These are phyloP conservation scores for Heteromyza rotundicornis DNA, from an alignment of 2,888 invertebrate species.

Conservation along the genomic window DNA sequence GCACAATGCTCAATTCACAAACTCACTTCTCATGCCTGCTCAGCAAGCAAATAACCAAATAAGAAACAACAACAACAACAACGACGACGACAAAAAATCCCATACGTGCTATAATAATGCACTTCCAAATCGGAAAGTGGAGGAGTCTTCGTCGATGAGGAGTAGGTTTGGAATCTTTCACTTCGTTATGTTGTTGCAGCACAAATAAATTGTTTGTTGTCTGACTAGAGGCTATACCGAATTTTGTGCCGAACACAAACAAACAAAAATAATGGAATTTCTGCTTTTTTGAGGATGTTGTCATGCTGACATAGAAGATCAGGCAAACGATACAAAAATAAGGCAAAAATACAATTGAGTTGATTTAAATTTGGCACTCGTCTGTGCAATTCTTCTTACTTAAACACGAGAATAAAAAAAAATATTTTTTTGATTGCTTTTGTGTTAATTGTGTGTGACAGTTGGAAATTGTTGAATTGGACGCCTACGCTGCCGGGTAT, in stretches of 20 bases:
- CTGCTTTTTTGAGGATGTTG: too few species aligned
- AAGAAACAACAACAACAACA: background rate
- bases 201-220: slow-evolving; percentile 4
- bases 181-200: background rate
- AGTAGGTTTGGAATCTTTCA: background rate
- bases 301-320: background rate
- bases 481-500: background rate
- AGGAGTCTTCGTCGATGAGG: background rate
- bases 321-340: background rate
- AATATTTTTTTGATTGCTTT: too few species aligned
- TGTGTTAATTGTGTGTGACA: background rate
- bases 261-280: too few species aligned
- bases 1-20: background rate
- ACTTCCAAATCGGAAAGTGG: background rate
- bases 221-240: too few species aligned
- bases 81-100: background rate
- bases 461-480: background rate
- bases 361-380: slow-evolving; percentile 1
- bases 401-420: too few species aligned
- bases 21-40: too few species aligned
- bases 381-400: background rate
- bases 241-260: too few species aligned
- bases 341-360: slow-evolving; percentile 1
- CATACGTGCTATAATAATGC: background rate
- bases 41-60: background rate